Evolutionary conservation across 2,113 vertebrate genomes (phyloP), one percentile per base, ranked within the genome.

Genomic region (Larimichthys polyactis): DNA sequence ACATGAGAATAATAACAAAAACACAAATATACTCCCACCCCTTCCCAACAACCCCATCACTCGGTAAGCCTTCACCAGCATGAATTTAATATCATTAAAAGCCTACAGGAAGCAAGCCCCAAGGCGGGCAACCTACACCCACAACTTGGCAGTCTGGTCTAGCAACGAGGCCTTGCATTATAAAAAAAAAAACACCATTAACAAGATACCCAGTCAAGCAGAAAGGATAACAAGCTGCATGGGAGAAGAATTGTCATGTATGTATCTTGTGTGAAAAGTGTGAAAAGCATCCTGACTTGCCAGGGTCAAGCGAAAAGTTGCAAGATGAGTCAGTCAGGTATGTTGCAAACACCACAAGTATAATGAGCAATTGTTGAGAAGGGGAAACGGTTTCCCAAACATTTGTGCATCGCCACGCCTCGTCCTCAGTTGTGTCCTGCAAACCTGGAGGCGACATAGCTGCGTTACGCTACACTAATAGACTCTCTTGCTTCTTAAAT

Each of bases 401-500:
- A 79, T 71, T 58, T 36, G 44, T 11, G 54, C 22, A 55, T 65
- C 9, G 11, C 1, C 60, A 68, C 10, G 20, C 65, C 32, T 20
- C 20, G 75, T 57, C 4, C 4, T 75, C 73, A 75, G 73, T 68
- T n/a, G 36, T 15, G 12, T 75, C 48, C 44, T 27, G 52, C 22
- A 2, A 60, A 69, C 59, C 46, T 51, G 3, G 24, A 12, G 3
- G 40, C 73, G 66, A 32, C 64, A 22, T n/a, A 44, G 17, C 29
- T 12, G 11, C 59, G 81, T 87, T 76, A 79, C 16, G n/a, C 82
- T 68, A 74, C 54, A 82, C 75, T 91, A 87, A 92, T 91, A 84
- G 90, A 81, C 57, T 69, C 57, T 70, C 73, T 62, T 49, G 75
- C 62, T 82, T 87, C 67, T 70, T 51, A 88, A 87, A 92, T 79